Evolutionary conservation across 1,140 invertebrate genomes (phyloP).

Genomic region (Platorchestia sp.): DNA sequence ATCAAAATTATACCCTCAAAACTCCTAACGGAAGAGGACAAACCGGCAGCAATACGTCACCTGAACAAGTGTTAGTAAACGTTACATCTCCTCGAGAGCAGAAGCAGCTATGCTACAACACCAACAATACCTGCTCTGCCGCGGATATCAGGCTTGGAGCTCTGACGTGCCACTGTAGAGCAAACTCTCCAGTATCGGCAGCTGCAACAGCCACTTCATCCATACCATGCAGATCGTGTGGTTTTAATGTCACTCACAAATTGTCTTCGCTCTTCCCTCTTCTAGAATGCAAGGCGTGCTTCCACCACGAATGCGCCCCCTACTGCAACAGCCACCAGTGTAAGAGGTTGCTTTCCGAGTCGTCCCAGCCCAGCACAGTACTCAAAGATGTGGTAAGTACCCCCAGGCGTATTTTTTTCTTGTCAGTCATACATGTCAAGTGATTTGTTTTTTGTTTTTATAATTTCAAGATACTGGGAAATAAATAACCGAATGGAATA

Average conservation of each 20-base stretch:
- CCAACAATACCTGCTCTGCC: conserved; percentile 22
- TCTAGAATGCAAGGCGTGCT: conserved; percentile 47
- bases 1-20: conserved; percentile 37
- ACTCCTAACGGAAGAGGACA: conserved; percentile 31
- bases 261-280: conserved; percentile 33
- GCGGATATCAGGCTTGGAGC: conserved; percentile 46
- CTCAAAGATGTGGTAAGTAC: conserved; percentile 35
- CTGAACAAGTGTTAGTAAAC: conserved; percentile 32
- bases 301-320: conserved; percentile 30
- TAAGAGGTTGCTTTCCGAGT: background rate
- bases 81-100: conserved; percentile 13
- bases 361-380: background rate
- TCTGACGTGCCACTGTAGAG: conserved; percentile 29
- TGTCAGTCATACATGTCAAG: background rate
- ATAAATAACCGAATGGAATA: background rate
- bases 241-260: conserved; percentile 31
- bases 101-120: conserved; percentile 38
- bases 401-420: background rate
- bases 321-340: conserved; percentile 45
- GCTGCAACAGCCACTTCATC: background rate
- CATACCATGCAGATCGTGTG: conserved; percentile 17
- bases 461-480: no score
- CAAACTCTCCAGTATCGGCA: conserved; percentile 8
- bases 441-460: no score
- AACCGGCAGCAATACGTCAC: conserved; percentile 22